Base-by-base conservation (phyloP, 1,140 invertebrate species). In the Leptinotarsa lineolata region DNA sequence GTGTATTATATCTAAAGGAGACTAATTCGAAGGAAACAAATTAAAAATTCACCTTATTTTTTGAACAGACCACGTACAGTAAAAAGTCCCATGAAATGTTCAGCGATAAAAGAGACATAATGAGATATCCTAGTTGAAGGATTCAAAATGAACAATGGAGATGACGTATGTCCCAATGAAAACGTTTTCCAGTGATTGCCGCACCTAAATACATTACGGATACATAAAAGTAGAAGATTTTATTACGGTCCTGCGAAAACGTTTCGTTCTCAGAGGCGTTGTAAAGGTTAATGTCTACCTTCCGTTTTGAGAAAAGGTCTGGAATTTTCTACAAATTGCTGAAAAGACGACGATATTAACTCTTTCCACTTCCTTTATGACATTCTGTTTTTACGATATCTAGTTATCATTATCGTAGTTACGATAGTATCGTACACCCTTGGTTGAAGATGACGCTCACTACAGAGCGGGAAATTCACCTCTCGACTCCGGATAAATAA, bases 241-340 rank as follows among this genome's bases (percentile, higher is more conserved):
- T 81, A 81, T 81, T 80, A 80, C 77, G 77, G 78, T 81, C 75
- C 78, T 79, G 73, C 72, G 72, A 79, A 78, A 79, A 75, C 75
- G 78, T 74, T 78, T 76, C 72, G 72, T 74, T 73, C 75, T 76
- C 70, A 72, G 64, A 71, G 78, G 78, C 73, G 72, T 81, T 80
- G 75, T 80, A 81, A 81, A 81, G 80, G 80, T 81, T 81, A 81
- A 81, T 80, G 80, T 72, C 74, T 76, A 76, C 74, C 77, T 80
- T 71, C 72, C 70, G 78, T 75, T 79, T 74, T 72, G 72, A 78
- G 78, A 71, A 74, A 76, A 79, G 78, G 68, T 69, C 68, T 69
- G 78, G 77, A 78, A 78, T 79, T 79, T 76, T 58, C 68, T 77
- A 74, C 74, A 79, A 81, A 81, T 81, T 79, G 79, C 79, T 75